phyloP scores from a whole-genome alignment of 2,113 vertebrate species.

The Lontra canadensis region DNA sequence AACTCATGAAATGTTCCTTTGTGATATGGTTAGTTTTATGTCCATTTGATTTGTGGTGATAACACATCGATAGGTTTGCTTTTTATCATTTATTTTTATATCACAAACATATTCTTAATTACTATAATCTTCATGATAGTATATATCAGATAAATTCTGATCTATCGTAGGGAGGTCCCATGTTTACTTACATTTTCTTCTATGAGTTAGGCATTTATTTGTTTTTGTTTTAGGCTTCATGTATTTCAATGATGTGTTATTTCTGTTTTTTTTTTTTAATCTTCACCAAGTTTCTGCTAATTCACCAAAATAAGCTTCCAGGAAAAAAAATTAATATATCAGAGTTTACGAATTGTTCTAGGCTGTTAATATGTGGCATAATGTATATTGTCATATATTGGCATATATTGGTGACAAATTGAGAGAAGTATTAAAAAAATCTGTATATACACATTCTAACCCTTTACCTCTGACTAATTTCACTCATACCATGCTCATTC shows the following conservation, averaged over 20 bases:
- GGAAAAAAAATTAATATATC: neutral
- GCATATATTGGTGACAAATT: neutral
- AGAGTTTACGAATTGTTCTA: neutral
- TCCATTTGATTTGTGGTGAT: neutral
- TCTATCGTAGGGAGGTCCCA: neutral
- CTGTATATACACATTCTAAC: neutral
- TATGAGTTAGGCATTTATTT: neutral
- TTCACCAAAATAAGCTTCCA: neutral
- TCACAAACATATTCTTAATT: neutral
- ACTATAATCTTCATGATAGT: neutral
- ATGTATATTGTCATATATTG: neutral
- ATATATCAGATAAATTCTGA: neutral
- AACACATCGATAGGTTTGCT: neutral
- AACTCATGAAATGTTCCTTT: neutral
- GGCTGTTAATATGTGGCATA: neutral
- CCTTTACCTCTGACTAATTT: neutral
- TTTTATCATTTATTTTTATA: neutral
- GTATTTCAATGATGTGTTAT: neutral
- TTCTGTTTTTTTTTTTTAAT: neutral
- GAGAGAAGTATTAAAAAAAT: neutral
- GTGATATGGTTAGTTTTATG: neutral
- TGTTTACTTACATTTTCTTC: neutral
- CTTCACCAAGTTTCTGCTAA: neutral
- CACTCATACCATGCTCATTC: neutral
- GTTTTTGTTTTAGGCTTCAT: neutral